Evolutionary conservation across 2,888 invertebrate genomes (phyloP).

Genomic region (Chironomus riparius): DNA sequence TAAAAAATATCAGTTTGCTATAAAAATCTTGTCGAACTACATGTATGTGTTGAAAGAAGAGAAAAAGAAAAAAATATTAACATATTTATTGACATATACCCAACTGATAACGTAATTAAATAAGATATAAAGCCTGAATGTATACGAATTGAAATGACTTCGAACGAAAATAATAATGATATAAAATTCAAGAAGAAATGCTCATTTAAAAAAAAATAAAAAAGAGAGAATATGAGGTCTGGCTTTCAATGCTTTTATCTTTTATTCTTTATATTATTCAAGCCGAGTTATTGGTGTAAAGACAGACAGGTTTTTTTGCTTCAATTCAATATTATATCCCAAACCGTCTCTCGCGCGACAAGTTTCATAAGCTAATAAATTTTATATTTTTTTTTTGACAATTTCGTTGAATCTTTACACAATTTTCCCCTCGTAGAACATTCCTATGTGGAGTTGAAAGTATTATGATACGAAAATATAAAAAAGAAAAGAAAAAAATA

Average conservation of each 20-base stretch:
- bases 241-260: neutral
- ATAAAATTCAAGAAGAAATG: conserved; percentile 6
- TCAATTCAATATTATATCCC: neutral
- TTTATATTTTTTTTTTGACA: no score
- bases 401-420: no score
- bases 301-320: conserved; percentile 9
- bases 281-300: neutral
- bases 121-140: neutral
- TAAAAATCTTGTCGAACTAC: no score
- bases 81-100: conserved; percentile 22
- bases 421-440: no score
- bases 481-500: neutral
- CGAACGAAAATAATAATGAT: conserved; percentile 7
- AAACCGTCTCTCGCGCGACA: neutral
- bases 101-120: conserved; percentile 23
- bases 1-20: neutral
- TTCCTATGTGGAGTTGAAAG: neutral
- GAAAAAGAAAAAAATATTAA: neutral
- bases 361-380: no score
- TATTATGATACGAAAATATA: neutral
- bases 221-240: neutral
- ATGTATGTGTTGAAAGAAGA: neutral
- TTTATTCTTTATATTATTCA: neutral
- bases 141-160: neutral
- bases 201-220: neutral